Evolutionary conservation across 2,888 invertebrate genomes (phyloP), one percentile per base, ranked within the genome.

Genomic region (Tolmerus cingulatus): DNA sequence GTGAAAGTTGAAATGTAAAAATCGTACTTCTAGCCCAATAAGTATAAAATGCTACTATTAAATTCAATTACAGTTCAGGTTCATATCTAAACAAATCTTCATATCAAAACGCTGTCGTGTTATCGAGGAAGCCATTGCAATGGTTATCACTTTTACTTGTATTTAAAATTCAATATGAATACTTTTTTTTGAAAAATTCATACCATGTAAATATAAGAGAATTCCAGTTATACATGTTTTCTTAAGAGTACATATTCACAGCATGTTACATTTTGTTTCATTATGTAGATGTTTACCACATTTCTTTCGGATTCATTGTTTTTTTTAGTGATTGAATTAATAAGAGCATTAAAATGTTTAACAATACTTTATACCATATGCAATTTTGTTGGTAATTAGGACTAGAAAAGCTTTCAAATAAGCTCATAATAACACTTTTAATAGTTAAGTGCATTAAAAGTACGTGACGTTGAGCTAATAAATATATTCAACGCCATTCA

Each of bases 131-230:
- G 66, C 66, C 66, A 27, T 66, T 66, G 8, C 23, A 66, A 66
- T 23, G 66, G 12, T 55, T 66, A 66, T 66, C 23, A 66, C 66
- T 27, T n/a, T 66, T 66, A 27, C 66, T 66, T 66, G 66, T 66
- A 66, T 79, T 30, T 79, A 79, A 79, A 79, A 79, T 79, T 79
- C 79, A 79, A 79, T 79, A 79, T 79, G 79, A 79, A 79, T 79
- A 79, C 1, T 40, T 27, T 79, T 46, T 55, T 19, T 46, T 51
- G 51, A 79, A 79, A 79, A 79, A 51, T 23, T 51, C 79, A 79
- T 30, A 79, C 43, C 51, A 27, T 79, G 79, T 79, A 79, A 79
- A 79, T 79, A 79, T 79, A 23, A 79, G 79, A 23, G 46, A 55
- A 27, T 79, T 79, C 51, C 30, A 51, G 43, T 79, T 79, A 79